Evolutionary conservation across 2,797 vertebrate species (phyloP), one percentile per base, ranked within the genome.

Genomic region (Pangasius krempfi): DNA sequence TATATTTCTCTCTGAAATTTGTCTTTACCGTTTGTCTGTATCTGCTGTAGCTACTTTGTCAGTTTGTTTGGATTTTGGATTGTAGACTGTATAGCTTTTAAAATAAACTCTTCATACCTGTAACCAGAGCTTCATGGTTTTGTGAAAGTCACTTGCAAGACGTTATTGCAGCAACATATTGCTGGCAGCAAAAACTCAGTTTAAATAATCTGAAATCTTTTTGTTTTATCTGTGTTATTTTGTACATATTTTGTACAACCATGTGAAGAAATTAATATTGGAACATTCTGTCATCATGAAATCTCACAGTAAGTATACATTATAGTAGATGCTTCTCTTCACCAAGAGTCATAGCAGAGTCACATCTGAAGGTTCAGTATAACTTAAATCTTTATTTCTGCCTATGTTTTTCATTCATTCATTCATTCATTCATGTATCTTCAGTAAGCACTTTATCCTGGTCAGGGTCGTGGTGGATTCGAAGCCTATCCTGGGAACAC

Each of bases 271-370:
- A 82, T 44, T 27, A 62, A 0, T 6, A 82, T 82, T 82, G 37
- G 78, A 22, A 44, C 5, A 82, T 27, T 40, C 27, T 27, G 33
- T 27, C 16, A 80, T 79, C n/a, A 22, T 58, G n/a, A 80, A 80
- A 80, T 33, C 52, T 58, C 22, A 44, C 56, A 27, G 16, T 30
- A 25, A 60, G 8, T 60, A 25, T 25, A 60, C 20, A 40, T 81
- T 60, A 58, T 58, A 25, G 37, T 83, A 87, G 25, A 70, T 64
- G 58, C 44, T 47, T 78, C 75, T 80, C 20, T 64, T 80, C 22
- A 20, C 27, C 25, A 78, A 25, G 54, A 60, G 22, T 78, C 9
- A 78, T 47, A 27, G 58, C 25, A 73, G 70, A 44, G 70, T 44
- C 18, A 40, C 9, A 3, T 30, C 30, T 79, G n/a, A 80, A 33